Conservation (phyloP, 1,140 invertebrate genomes). For the Sarcophaga bullata region DNA sequence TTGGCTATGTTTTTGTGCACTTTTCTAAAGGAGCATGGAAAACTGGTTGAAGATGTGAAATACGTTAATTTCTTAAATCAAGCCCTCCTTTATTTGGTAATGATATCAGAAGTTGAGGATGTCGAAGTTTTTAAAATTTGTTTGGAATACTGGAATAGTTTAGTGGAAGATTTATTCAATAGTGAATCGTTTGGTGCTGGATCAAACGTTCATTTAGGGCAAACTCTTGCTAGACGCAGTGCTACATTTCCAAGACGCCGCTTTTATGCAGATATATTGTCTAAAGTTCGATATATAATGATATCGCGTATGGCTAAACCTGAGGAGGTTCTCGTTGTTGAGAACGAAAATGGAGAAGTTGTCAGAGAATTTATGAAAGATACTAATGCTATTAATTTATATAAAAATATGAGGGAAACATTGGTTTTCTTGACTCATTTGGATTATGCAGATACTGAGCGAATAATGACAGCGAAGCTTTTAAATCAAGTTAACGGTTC, state of each 20-base stretch:
- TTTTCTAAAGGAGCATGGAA: constrained; percentile 95
- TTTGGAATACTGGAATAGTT: constrained; percentile 97
- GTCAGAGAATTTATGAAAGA: constrained; percentile 99
- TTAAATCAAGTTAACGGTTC: constrained; percentile 98
- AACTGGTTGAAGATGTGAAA: constrained; percentile 84
- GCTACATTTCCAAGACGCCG: constrained; percentile 69
- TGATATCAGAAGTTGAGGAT: constrained; percentile 99
- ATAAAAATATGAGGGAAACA: constrained; percentile 99
- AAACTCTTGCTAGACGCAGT: constrained; percentile 64
- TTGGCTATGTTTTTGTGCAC: constrained; percentile 97
- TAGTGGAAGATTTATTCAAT: constrained; percentile 92
- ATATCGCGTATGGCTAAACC: constrained; percentile 99
- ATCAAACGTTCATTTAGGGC: constrained; percentile 53
- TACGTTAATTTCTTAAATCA: constrained; percentile 78
- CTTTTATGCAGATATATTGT: constrained; percentile 84
- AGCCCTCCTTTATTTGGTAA: constrained; percentile 91
- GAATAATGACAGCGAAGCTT: constrained; percentile 99
- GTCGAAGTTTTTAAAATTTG: constrained; percentile 99
- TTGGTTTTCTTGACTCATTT: constrained; percentile 99
- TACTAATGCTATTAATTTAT: constrained; percentile 99
- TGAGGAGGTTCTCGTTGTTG: constrained; percentile 99
- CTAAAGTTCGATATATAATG: constrained; percentile 97
- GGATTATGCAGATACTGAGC: constrained; percentile 96
- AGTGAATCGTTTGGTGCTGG: constrained; percentile 70
- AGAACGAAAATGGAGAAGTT: constrained; percentile 99